Conservation (phyloP, 2,113 vertebrate genomes). For the Felis catus region F.catus_Fca126_mat1.0 CM031413.1:109556501-109557000, state of each 20-base stretch:
- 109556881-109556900: slow-evolving; percentile 22
- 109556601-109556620: neutral
- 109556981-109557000: neutral
- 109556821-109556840: neutral
- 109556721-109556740: neutral
- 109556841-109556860: neutral
- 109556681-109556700: neutral
- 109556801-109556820: neutral
- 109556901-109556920: neutral
- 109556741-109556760: neutral
- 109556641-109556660: neutral
- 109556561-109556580: neutral
- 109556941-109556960: neutral
- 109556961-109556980: neutral
- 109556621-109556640: neutral
- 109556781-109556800: neutral
- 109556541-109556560: neutral
- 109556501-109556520: neutral
- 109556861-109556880: neutral
- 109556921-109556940: neutral
- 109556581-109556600: neutral
- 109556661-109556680: neutral
- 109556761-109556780: neutral
- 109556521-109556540: neutral
- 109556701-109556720: neutral